Evolutionary conservation across 1,140 invertebrate genomes (phyloP).

Genomic region (Manduca sexta): DNA sequence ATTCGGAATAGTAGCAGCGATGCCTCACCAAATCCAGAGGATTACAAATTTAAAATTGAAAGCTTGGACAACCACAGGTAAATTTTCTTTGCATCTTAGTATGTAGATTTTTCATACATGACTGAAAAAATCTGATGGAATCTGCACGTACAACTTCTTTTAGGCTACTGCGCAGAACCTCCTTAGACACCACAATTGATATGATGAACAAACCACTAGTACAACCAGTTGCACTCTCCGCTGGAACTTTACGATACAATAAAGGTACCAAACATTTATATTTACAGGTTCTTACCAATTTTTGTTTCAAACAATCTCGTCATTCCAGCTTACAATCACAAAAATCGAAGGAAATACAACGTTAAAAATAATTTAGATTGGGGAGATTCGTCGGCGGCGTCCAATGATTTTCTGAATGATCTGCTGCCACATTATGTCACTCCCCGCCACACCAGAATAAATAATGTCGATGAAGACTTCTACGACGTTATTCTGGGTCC

Average conservation of each 20-base stretch:
- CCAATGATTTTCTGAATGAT: conserved; percentile 57
- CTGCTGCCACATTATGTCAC: conserved; percentile 63
- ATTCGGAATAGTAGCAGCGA: conserved; percentile 37
- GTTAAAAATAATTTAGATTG: conserved; percentile 36
- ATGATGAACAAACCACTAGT: conserved; percentile 39
- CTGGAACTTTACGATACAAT: conserved; percentile 45
- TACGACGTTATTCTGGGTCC: conserved; percentile 54
- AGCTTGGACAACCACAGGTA: conserved; percentile 38
- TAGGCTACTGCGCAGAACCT: conserved; percentile 37
- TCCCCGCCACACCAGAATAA: conserved; percentile 39
- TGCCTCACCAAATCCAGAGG: conserved; percentile 22
- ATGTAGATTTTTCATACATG: too few species aligned
- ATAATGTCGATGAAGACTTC: conserved; percentile 52
- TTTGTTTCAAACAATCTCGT: background rate
- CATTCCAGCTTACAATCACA: conserved; percentile 31
- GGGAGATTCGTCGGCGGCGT: conserved; percentile 33
- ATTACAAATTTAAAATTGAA: conserved; percentile 22
- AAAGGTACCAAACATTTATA: conserved; percentile 32
- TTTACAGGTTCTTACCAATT: background rate
- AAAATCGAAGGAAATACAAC: conserved; percentile 36
- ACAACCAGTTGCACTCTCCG: conserved; percentile 46
- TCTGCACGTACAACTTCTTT: too few species aligned
- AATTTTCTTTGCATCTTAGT: too few species aligned
- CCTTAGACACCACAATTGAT: conserved; percentile 49
- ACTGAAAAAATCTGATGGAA: too few species aligned